Evolutionary conservation across 2,888 invertebrate genomes (phyloP).

Genomic region (Drosophila mettleri): DNA sequence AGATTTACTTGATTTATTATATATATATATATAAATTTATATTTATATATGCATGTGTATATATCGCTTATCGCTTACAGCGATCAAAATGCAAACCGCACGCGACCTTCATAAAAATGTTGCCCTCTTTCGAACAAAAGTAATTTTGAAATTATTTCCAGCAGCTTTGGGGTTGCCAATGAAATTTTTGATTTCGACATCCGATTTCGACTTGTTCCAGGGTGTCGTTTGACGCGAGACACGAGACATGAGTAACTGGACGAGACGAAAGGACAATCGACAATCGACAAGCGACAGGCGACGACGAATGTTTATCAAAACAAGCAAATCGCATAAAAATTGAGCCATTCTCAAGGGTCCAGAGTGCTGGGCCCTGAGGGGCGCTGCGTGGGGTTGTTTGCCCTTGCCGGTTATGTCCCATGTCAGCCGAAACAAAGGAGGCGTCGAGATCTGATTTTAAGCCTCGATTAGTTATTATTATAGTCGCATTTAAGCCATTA

Average conservation of each 20-base stretch:
- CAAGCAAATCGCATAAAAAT: conserved; percentile 78
- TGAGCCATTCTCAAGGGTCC: conserved; percentile 73
- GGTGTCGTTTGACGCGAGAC: conserved; percentile 60
- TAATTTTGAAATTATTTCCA: conserved; percentile 83
- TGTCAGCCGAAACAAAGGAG: conserved; percentile 51
- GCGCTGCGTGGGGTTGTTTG: conserved; percentile 31
- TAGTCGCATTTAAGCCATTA: conserved; percentile 74
- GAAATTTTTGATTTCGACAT: conserved; percentile 56
- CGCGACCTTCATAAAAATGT: conserved; percentile 83
- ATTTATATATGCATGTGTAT: background rate
- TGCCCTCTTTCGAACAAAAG: conserved; percentile 57
- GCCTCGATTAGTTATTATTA: conserved; percentile 63
- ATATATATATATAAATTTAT: background rate
- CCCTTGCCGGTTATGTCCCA: conserved; percentile 23
- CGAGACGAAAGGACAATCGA: conserved; percentile 26
- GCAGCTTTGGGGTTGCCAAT: conserved; percentile 63
- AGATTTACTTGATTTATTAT: conserved; percentile 69
- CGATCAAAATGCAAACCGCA: conserved; percentile 74
- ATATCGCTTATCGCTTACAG: conserved; percentile 54
- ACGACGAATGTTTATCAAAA: conserved; percentile 72
- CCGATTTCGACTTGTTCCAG: conserved; percentile 42
- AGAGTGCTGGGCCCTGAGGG: conserved; percentile 1
- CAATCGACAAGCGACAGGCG: conserved; percentile 19
- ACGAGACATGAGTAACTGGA: conserved; percentile 12
- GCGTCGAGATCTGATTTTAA: conserved; percentile 54